phyloP scores from a whole-genome alignment of 35 echinoderm and acorn worm species.

The Amphiura filiformis region DNA sequence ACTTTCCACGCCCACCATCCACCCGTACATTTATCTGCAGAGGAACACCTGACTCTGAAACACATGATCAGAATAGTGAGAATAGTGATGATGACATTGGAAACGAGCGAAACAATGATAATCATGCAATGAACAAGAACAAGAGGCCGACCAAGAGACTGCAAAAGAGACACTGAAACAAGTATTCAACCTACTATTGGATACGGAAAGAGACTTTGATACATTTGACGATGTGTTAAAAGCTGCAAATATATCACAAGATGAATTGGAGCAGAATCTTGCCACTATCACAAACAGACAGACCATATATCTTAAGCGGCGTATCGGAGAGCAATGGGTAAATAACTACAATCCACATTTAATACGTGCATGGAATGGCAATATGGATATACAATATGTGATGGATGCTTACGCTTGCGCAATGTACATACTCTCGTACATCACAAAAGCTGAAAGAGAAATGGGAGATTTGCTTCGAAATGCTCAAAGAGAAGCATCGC shows the following conservation, averaged over 20 bases:
- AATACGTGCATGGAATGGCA: slow-evolving; percentile 49
- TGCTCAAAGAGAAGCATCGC: slow-evolving; percentile 18
- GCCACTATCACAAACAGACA: slow-evolving; percentile 20
- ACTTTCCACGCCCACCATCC: slow-evolving; percentile 59
- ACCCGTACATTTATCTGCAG: slow-evolving; percentile 54
- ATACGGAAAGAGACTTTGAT: background rate
- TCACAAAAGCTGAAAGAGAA: slow-evolving; percentile 61
- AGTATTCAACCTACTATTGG: background rate
- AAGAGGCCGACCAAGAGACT: background rate
- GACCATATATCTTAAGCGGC: slow-evolving; percentile 25
- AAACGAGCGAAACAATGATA: slow-evolving; percentile 18
- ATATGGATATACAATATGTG: slow-evolving; percentile 72
- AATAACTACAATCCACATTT: slow-evolving; percentile 32
- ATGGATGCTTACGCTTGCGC: slow-evolving; percentile 55
- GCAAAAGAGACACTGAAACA: slow-evolving; percentile 21
- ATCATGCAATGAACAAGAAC: background rate
- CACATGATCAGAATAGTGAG: background rate
- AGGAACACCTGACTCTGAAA: background rate
- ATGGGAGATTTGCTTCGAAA: slow-evolving; percentile 40
- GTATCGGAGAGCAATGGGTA: slow-evolving; percentile 11
- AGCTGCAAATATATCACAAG: slow-evolving; percentile 34
- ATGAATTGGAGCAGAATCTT: slow-evolving; percentile 42
- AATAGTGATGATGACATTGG: background rate
- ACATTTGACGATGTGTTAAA: background rate
- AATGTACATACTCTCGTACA: slow-evolving; percentile 43